Conservation (phyloP, 53 echinoderm and acorn worm genomes). For the Arbacia lixula region DNA sequence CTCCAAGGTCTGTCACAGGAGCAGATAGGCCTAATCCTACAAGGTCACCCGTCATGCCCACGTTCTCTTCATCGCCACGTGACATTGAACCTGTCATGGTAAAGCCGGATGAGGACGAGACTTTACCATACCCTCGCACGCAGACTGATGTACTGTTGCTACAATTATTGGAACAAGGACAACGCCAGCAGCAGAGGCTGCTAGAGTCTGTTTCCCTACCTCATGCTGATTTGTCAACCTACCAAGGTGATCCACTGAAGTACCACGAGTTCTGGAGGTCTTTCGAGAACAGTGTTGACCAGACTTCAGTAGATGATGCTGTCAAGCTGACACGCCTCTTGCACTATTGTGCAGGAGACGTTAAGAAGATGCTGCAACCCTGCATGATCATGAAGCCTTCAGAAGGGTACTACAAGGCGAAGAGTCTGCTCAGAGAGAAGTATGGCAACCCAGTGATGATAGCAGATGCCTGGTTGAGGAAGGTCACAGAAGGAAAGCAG, state of each 20-base stretch:
- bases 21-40: too few species aligned
- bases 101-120: too few species aligned
- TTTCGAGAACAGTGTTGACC: constrained; percentile 72
- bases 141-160: neutral
- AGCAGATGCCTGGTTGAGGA: constrained; percentile 65
- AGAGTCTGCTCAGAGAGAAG: constrained; percentile 51
- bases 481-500: constrained; percentile 43
- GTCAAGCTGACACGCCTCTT: constrained; percentile 58
- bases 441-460: constrained; percentile 57
- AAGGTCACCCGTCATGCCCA: too few species aligned
- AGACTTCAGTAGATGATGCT: constrained; percentile 36
- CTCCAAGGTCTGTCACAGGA: too few species aligned
- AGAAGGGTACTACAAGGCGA: constrained; percentile 50
- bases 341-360: constrained; percentile 64
- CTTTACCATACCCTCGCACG: neutral
- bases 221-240: constrained; percentile 36
- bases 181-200: constrained; percentile 58
- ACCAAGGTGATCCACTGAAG: constrained; percentile 65
- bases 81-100: too few species aligned
- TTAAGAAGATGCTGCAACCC: constrained; percentile 51
- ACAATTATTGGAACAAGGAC: neutral
- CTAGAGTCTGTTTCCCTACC: constrained; percentile 53
- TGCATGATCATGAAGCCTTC: constrained; percentile 61
- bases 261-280: constrained; percentile 57
- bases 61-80: too few species aligned